Conservation (phyloP, 2,888 invertebrate genomes). For the Coremacera marginata region DNA sequence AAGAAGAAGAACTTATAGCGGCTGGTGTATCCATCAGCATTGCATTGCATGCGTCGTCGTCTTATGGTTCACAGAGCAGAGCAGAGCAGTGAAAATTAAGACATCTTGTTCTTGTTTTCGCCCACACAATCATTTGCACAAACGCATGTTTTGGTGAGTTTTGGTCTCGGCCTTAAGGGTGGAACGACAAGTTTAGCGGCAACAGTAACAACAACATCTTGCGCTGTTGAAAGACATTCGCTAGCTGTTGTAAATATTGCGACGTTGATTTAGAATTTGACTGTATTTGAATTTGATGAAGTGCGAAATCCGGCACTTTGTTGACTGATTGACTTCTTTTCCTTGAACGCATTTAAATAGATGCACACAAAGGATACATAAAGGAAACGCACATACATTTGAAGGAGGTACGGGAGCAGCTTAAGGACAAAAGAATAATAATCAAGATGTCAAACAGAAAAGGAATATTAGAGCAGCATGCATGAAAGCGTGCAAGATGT, state of each 20-base stretch:
- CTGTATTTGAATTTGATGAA: constrained; percentile 58
- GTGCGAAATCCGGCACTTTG: constrained; percentile 64
- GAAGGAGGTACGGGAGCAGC: neutral
- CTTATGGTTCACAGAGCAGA: neutral
- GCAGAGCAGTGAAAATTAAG: too few species aligned
- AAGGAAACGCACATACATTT: neutral
- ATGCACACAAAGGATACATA: neutral
- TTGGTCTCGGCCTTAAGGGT: too few species aligned
- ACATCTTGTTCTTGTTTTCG: too few species aligned
- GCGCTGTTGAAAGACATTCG: neutral
- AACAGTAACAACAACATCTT: neutral
- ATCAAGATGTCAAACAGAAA: constrained; percentile 19
- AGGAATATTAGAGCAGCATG: constrained; percentile 7
- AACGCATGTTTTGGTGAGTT: too few species aligned
- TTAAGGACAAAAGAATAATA: constrained; percentile 9
- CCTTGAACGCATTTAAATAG: constrained; percentile 63
- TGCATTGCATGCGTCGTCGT: neutral
- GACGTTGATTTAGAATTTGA: constrained; percentile 1
- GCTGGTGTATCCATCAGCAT: too few species aligned
- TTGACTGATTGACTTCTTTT: constrained; percentile 66
- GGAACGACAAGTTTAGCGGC: neutral
- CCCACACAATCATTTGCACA: too few species aligned
- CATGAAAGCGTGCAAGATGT: neutral
- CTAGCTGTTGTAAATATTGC: neutral
- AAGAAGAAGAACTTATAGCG: too few species aligned